Base-by-base conservation (phyloP, 2,888 invertebrate genomes). In the Imbricaverruca yamaguchii region DNA sequence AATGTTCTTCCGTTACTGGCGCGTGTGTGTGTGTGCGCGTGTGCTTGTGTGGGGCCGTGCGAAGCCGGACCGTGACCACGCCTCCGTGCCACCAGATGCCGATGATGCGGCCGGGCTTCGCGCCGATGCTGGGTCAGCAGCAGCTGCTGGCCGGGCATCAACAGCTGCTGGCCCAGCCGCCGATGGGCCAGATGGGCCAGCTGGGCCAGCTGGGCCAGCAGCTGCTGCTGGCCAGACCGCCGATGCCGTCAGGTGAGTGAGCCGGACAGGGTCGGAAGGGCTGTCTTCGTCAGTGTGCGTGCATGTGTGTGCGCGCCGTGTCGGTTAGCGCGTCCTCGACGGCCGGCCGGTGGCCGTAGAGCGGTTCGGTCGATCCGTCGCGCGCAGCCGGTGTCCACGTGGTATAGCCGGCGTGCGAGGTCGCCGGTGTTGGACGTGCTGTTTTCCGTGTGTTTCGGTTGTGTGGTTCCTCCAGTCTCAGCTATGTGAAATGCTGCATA, bases 151-250 rank as follows among this genome's bases (percentile, higher is more conserved):
- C 69, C 69, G 69, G 69, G 39, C 39, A 1, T 39, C 39, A 39
- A 4, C 39, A 39, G 39, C 23, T 23, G 23, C n/a, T 65, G 65
- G 65, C 39, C 57, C 57, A 57, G 63, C 63, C 9, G 63, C 63
- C 63, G 21, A n/a, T 18, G n/a, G 7, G n/a, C 4, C 81, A 81
- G 57, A 77, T 61, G 39, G 59, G 84, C 80, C 89, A 88, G 11
- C 86, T 18, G n/a, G 7, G n/a, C 4, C 81, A 81, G 57, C 81
- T 61, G 39, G 59, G 84, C 80, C 89, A 88, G 11, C 86, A 86
- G 65, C 87, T 87, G 65, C 88, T 87, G 83, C 87, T 88, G 81
- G 89, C 89, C 82, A 87, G 89, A 82, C 77, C 59, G n/a, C 78
- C 77, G 18, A 59, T 77, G 11, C 77, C 59, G 15, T n/a, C 59